phyloP scores from a whole-genome alignment of 2,888 invertebrate genomes.

The Volucella bombylans region DNA sequence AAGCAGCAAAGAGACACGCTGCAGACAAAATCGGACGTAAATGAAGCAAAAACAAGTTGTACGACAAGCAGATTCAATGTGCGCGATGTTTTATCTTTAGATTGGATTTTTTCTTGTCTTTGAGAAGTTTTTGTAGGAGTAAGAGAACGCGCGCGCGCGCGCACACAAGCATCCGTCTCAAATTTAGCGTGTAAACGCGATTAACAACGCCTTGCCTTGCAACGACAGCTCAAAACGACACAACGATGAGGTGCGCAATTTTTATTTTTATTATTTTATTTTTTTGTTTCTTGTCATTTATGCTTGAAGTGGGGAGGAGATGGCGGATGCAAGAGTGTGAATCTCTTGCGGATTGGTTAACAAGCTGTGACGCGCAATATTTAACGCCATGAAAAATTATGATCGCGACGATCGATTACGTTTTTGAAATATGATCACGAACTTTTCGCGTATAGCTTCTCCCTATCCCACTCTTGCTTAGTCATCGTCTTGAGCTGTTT shows the following conservation, averaged over 20 bases:
- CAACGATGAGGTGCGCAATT: conserved; percentile 36
- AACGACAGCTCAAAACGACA: conserved; percentile 49
- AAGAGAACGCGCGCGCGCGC: conserved; percentile 39
- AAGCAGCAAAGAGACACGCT: conserved; percentile 52
- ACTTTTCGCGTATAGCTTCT: conserved; percentile 63
- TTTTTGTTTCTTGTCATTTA: conserved; percentile 19
- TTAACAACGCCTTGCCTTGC: conserved; percentile 66
- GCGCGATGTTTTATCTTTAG: conserved; percentile 58
- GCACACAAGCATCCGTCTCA: conserved; percentile 71
- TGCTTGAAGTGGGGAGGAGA: conserved; percentile 12
- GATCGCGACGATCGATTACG: conserved; percentile 79
- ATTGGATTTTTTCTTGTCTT: conserved; percentile 52
- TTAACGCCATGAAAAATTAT: conserved; percentile 80
- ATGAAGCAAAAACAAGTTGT: conserved; percentile 72
- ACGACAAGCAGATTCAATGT: conserved; percentile 64
- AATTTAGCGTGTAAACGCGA: conserved; percentile 73
- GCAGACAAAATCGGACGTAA: conserved; percentile 67
- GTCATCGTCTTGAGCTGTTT: conserved; percentile 24
- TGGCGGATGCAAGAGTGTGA: conserved; percentile 42
- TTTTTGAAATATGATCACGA: conserved; percentile 77
- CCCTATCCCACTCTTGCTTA: not conserved
- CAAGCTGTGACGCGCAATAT: conserved; percentile 79
- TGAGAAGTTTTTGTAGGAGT: conserved; percentile 26
- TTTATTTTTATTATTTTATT: conserved; percentile 27
- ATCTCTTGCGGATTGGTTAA: conserved; percentile 75